Percentiles rank a stretch among this genome's conserved stretches.
phyloP scores from a whole-genome alignment of 2,888 invertebrate species.

The Epirrhoe alternata region DNA sequence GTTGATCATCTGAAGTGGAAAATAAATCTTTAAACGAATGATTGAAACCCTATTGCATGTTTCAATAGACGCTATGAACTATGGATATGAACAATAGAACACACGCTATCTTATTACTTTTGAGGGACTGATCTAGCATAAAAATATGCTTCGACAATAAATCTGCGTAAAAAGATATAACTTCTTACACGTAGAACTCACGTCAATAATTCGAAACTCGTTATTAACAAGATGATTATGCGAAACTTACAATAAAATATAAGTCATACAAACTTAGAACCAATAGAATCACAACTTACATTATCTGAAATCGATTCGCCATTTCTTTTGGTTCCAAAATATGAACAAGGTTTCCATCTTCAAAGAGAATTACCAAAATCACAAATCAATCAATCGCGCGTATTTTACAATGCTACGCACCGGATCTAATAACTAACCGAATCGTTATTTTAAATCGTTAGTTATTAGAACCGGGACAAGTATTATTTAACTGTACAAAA shows the following conservation, averaged over 20 bases:
- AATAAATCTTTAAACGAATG: too few relatives aligned
- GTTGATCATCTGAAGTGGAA: too few relatives aligned
- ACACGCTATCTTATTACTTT: too few relatives aligned
- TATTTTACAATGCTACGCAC: slow-evolving; percentile 55
- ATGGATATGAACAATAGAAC: too few relatives aligned
- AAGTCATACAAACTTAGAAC: neutral
- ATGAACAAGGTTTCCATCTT: neutral
- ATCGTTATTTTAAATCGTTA: neutral
- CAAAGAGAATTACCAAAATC: neutral
- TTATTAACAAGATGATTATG: neutral
- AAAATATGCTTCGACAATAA: neutral
- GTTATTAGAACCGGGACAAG: slow-evolving; percentile 11
- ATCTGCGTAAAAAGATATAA: neutral
- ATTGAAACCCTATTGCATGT: too few relatives aligned
- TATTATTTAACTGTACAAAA: slow-evolving; percentile 54
- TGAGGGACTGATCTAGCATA: too few relatives aligned
- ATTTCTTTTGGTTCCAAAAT: neutral
- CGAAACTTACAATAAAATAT: neutral
- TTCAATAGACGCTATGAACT: too few relatives aligned
- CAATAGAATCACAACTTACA: neutral
- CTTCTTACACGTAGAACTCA: neutral
- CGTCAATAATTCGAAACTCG: neutral
- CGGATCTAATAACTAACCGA: neutral
- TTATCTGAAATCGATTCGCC: neutral
- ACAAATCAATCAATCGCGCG: slow-evolving; percentile 31